phyloP scores from a whole-genome alignment of 2,888 invertebrate species.

The Abrostola triplasia region DNA sequence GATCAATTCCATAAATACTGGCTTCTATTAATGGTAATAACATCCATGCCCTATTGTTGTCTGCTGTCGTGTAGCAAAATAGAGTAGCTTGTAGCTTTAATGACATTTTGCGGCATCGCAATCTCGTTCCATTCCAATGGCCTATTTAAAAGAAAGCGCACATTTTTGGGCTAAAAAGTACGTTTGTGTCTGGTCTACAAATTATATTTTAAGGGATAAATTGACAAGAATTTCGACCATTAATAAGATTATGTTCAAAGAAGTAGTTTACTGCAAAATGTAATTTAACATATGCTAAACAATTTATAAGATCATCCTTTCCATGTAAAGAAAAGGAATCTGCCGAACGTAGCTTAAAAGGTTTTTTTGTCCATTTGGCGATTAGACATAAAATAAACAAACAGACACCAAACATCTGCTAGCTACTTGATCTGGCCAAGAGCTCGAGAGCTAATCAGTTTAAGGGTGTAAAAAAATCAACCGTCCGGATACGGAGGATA shows the following conservation, averaged over 20 bases:
- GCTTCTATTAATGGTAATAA: not conserved
- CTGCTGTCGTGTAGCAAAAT: not conserved
- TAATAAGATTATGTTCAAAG: no score
- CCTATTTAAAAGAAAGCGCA: no score
- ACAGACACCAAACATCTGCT: constrained; percentile 41
- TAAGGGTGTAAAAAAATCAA: constrained; percentile 61
- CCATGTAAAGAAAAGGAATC: not conserved
- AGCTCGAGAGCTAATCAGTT: constrained; percentile 63
- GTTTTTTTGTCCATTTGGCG: constrained; percentile 31
- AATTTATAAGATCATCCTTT: no score
- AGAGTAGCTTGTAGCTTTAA: not conserved
- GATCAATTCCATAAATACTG: not conserved
- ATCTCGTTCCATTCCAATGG: no score
- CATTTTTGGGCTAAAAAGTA: no score
- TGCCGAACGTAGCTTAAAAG: constrained; percentile 28
- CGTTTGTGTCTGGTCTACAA: no score
- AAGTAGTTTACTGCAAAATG: no score
- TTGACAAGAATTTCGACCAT: no score
- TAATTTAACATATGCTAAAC: no score
- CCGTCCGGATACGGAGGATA: constrained; percentile 72
- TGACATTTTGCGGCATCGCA: no score
- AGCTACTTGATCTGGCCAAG: constrained; percentile 60
- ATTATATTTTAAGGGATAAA: no score
- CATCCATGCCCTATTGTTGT: not conserved
- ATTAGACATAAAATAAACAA: constrained; percentile 28